Conservation (phyloP, 2,888 invertebrate species). For the Pyrrhopygopsis socrates region DNA sequence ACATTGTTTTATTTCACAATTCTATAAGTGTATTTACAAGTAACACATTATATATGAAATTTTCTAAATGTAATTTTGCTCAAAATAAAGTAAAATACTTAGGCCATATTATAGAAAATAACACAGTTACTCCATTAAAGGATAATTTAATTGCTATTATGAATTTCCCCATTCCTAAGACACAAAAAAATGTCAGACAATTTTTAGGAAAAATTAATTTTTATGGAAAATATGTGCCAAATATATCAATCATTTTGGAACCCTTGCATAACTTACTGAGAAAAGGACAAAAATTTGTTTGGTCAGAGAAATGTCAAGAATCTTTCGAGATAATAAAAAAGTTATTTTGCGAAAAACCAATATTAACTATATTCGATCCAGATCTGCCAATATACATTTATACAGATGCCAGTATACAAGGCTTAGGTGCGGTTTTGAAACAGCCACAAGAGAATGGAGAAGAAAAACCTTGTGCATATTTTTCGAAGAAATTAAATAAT, state of each 20-base stretch:
- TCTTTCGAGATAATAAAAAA: slow-evolving; percentile 42
- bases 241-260: slow-evolving; percentile 69
- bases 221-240: slow-evolving; percentile 60
- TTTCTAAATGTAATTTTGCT: slow-evolving; percentile 54
- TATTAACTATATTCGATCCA: slow-evolving; percentile 56
- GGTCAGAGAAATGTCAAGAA: slow-evolving; percentile 61
- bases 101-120: slow-evolving; percentile 78
- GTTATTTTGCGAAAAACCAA: slow-evolving; percentile 30
- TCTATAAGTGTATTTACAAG: too few species aligned
- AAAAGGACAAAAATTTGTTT: slow-evolving; percentile 68
- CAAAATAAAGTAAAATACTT: slow-evolving; percentile 74
- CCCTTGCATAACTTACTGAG: slow-evolving; percentile 78
- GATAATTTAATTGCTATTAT: slow-evolving; percentile 83
- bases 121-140: slow-evolving; percentile 73
- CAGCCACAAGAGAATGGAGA: slow-evolving; percentile 64
- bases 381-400: slow-evolving; percentile 52
- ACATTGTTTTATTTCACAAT: too few species aligned
- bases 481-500: slow-evolving; percentile 53
- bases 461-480: slow-evolving; percentile 47
- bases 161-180: slow-evolving; percentile 66
- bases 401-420: slow-evolving; percentile 51
- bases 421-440: slow-evolving; percentile 66
- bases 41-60: too few species aligned
- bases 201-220: slow-evolving; percentile 62
- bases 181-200: slow-evolving; percentile 58